Evolutionary conservation across 2,113 vertebrate genomes (phyloP).

Genomic region (Psittacus erithacus): DNA sequence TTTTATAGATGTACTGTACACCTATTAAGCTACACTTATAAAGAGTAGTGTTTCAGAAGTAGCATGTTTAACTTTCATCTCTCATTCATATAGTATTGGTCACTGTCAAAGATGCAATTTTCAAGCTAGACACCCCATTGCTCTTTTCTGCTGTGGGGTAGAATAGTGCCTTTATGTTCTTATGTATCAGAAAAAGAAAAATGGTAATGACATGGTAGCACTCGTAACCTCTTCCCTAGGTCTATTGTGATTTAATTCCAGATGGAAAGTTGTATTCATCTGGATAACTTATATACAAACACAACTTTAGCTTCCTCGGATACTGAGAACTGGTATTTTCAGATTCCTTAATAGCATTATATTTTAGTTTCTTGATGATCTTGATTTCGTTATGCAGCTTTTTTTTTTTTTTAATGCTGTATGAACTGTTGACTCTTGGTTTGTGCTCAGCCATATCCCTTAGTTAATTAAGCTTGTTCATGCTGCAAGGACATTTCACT

Average conservation of each 20-base stretch:
- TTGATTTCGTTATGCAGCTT: constrained; percentile 14
- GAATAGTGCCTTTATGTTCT: not conserved
- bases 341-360: not conserved
- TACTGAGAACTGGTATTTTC: constrained; percentile 22
- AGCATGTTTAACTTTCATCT: not conserved
- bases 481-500: constrained; percentile 31
- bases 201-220: not conserved
- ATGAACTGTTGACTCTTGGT: constrained; percentile 13
- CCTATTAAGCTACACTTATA: not conserved
- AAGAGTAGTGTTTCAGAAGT: not conserved
- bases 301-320: not conserved
- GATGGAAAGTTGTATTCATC: not conserved
- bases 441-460: constrained; percentile 32
- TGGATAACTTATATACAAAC: not conserved
- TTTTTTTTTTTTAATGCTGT: not conserved
- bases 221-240: not conserved
- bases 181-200: not conserved
- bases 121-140: not conserved
- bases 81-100: not conserved
- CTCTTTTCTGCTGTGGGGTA: not conserved
- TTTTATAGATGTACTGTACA: not conserved
- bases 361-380: constrained; percentile 21
- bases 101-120: not conserved
- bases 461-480: constrained; percentile 67
- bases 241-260: not conserved